phyloP scores from a whole-genome alignment of 2,888 invertebrate species.

The Pseudoips prasinana region DNA sequence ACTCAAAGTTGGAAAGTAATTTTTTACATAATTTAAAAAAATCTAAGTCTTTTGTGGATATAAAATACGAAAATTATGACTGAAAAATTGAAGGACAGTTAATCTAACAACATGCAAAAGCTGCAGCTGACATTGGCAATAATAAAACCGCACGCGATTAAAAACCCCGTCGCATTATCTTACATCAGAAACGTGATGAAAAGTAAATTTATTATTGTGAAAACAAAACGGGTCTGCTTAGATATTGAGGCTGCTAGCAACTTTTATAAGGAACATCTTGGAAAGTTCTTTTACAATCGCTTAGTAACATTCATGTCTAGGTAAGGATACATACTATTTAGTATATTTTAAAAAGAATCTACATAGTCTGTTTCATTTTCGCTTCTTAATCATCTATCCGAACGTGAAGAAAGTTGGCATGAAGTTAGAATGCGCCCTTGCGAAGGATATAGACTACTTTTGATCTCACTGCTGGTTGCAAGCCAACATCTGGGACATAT shows the following conservation, averaged over 20 bases:
- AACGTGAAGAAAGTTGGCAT: no score
- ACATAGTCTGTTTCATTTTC: no score
- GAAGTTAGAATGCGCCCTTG: no score
- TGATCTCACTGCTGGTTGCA: no score
- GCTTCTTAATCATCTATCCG: no score
- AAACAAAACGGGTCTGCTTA: conserved; percentile 84
- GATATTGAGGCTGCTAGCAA: conserved; percentile 83
- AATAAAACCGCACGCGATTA: conserved; percentile 92
- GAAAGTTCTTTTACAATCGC: conserved; percentile 92
- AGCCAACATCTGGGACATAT: no score
- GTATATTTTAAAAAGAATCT: no score
- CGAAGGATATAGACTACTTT: no score
- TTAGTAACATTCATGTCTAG: conserved; percentile 91
- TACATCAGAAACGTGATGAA: conserved; percentile 86
- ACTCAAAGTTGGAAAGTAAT: background rate
- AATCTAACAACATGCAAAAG: conserved; percentile 52
- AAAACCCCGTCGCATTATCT: conserved; percentile 87
- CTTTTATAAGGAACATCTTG: conserved; percentile 92
- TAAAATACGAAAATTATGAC: conserved; percentile 21
- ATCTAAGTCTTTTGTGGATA: no score
- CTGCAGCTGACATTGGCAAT: conserved; percentile 91
- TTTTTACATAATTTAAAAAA: no score
- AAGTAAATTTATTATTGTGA: conserved; percentile 87
- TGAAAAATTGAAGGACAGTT: conserved; percentile 18
- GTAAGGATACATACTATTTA: conserved; percentile 57